Evolutionary conservation across 2,113 vertebrate species (phyloP).

Genomic region (Hiodon alosoides): DNA sequence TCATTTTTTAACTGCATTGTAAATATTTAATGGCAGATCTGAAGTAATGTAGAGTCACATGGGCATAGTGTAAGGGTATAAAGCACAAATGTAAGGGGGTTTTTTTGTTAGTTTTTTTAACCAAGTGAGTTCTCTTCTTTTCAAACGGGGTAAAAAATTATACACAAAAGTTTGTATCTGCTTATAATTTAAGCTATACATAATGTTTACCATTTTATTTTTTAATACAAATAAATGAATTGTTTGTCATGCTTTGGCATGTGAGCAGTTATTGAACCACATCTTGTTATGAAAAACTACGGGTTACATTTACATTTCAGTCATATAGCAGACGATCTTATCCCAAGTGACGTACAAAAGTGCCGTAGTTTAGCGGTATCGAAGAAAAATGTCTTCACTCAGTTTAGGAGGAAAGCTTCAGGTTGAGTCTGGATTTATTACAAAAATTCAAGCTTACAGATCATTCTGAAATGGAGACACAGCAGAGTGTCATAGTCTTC

Average conservation of each 20-base stretch:
- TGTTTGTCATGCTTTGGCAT: slow-evolving; percentile 19
- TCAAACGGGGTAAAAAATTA: slow-evolving; percentile 10
- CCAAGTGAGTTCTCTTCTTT: neutral
- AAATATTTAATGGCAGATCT: slow-evolving; percentile 47
- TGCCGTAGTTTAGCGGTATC: too few relatives aligned
- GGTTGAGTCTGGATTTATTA: too few relatives aligned
- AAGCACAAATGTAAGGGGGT: slow-evolving; percentile 23
- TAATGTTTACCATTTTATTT: slow-evolving; percentile 27
- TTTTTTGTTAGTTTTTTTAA: neutral
- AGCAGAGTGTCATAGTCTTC: too few relatives aligned
- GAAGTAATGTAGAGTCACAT: slow-evolving; percentile 29
- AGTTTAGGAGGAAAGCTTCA: too few relatives aligned
- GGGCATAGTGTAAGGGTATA: slow-evolving; percentile 24
- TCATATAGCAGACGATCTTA: too few relatives aligned
- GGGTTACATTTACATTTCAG: too few relatives aligned
- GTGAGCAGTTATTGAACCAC: slow-evolving; percentile 1
- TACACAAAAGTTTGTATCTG: slow-evolving; percentile 21
- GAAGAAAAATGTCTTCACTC: too few relatives aligned
- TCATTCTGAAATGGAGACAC: too few relatives aligned
- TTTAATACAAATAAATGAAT: slow-evolving; percentile 32
- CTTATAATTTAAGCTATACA: slow-evolving; percentile 20
- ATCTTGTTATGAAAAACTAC: neutral
- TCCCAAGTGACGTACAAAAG: too few relatives aligned
- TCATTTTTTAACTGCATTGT: slow-evolving; percentile 58
- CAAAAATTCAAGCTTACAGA: too few relatives aligned